Conservation (phyloP, 2,888 invertebrate species). For the Fragum sueziense region DNA sequence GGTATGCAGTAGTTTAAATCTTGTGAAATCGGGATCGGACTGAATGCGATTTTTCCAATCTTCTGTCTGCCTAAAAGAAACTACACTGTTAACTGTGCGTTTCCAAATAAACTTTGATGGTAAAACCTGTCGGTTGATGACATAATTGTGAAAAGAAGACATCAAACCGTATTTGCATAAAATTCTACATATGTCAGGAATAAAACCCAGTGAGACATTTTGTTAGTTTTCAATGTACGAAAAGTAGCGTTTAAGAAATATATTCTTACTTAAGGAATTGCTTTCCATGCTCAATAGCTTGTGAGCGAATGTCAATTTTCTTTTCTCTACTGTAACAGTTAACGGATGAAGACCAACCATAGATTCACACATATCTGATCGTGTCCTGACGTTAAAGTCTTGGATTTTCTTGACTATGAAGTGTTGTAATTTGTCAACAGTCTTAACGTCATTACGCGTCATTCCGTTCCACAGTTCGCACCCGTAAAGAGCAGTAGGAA, state of each 20-base stretch:
- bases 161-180: neutral
- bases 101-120: neutral
- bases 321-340: neutral
- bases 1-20: neutral
- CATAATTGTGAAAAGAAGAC: neutral
- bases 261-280: neutral
- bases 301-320: neutral
- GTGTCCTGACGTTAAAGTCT: conserved; percentile 1
- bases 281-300: neutral
- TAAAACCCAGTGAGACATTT: neutral
- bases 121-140: neutral
- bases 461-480: conserved; percentile 7
- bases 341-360: conserved; percentile 1
- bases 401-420: neutral
- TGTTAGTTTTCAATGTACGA: neutral
- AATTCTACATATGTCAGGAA: conserved; percentile 1
- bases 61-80: neutral
- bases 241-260: conserved; percentile 1
- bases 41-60: neutral
- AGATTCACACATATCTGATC: conserved; percentile 16
- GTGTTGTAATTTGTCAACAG: conserved; percentile 2
- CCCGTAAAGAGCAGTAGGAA: conserved; percentile 9
- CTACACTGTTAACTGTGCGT: neutral
- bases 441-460: neutral
- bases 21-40: neutral